phyloP scores from a whole-genome alignment of 2,113 vertebrate species.

The Chaenogobius annularis region DNA sequence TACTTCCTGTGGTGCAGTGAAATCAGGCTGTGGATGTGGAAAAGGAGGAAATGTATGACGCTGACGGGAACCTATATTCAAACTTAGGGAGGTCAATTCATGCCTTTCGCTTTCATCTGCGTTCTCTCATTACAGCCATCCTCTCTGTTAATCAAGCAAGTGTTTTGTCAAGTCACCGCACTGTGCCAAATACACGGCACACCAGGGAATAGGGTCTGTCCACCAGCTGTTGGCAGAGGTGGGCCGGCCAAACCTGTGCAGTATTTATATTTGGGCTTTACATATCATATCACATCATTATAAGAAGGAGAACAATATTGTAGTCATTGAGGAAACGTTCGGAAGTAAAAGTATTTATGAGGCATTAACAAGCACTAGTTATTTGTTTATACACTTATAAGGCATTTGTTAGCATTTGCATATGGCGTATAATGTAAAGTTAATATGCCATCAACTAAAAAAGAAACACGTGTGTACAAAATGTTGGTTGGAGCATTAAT shows the following conservation, averaged over 20 bases:
- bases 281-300: no score
- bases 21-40: neutral
- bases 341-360: no score
- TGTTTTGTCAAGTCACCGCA: conserved; percentile 14
- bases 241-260: conserved; percentile 18
- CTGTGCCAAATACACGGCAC: conserved; percentile 21
- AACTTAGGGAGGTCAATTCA: neutral
- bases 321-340: no score
- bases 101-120: conserved; percentile 9
- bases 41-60: neutral
- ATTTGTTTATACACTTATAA: no score
- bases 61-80: neutral
- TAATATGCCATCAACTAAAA: no score
- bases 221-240: conserved; percentile 36
- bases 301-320: no score
- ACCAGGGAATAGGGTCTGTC: conserved; percentile 33
- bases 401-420: no score
- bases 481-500: no score
- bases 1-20: neutral
- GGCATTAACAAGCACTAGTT: no score
- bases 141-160: conserved; percentile 30
- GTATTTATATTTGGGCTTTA: conserved; percentile 16
- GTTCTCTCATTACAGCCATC: conserved; percentile 13
- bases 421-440: no score
- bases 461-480: no score